Conservation (phyloP, 92 coral and sea anemone genomes). For the Parazoanthus swiftii region DNA sequence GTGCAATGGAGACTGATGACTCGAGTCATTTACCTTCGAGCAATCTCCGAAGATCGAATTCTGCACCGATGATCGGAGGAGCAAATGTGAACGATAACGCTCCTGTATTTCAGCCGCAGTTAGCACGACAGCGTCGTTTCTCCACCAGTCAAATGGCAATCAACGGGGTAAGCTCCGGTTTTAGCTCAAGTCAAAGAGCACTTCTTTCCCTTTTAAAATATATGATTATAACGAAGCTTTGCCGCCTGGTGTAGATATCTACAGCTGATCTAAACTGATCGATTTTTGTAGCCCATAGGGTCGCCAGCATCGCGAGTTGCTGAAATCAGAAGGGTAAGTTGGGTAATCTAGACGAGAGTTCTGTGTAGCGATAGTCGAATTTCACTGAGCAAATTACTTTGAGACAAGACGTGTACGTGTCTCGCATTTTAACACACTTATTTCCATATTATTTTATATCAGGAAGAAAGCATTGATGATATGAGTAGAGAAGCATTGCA, state of each 20-base stretch:
- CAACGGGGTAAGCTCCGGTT: constrained; percentile 51
- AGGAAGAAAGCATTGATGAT: constrained; percentile 79
- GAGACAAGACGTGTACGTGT: not conserved
- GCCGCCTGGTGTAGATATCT: not conserved
- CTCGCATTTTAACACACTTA: not conserved
- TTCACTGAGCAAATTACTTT: not conserved
- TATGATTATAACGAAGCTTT: constrained; percentile 4
- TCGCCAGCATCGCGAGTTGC: constrained; percentile 95
- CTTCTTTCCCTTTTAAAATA: not conserved
- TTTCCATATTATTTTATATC: not conserved
- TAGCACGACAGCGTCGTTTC: constrained; percentile 90
- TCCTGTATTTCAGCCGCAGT: constrained; percentile 71
- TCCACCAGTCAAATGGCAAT: constrained; percentile 80
- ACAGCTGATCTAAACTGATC: constrained; percentile 4
- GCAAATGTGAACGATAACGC: constrained; percentile 82
- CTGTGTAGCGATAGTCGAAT: not conserved
- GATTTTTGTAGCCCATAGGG: constrained; percentile 59
- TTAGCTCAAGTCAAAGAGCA: not conserved
- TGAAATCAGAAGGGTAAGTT: constrained; percentile 82
- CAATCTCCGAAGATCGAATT: constrained; percentile 91
- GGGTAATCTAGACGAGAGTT: not conserved
- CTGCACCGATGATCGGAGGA: constrained; percentile 99
- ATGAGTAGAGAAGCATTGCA: constrained; percentile 70
- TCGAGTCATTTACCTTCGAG: constrained; percentile 81
- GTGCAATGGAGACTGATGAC: constrained; percentile 98